Conservation (phyloP, 2,113 vertebrate genomes). For the Xenopus borealis region DNA sequence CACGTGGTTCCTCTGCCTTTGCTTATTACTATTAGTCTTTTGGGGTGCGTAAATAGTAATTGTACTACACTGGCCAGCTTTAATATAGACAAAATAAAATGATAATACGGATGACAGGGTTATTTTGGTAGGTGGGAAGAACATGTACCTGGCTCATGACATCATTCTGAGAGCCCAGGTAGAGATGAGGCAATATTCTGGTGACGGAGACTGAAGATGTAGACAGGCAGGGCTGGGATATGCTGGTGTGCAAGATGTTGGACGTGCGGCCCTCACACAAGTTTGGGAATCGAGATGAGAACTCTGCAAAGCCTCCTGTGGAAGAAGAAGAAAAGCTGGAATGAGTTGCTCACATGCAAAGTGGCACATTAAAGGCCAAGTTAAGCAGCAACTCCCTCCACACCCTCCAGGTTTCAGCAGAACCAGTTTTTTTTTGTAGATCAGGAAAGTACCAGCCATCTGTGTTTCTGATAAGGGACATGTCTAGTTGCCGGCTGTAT, state of each 20-base stretch:
- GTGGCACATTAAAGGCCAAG: not conserved
- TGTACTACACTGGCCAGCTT: no score
- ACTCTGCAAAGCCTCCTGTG: conserved; percentile 43
- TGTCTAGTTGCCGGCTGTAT: not conserved
- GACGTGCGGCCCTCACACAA: conserved; percentile 42
- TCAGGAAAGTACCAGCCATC: no score
- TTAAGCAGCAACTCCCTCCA: no score
- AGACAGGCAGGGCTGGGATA: conserved; percentile 46
- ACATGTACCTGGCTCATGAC: conserved; percentile 65
- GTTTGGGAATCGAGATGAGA: conserved; percentile 43
- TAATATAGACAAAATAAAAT: no score
- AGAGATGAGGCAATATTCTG: conserved; percentile 69
- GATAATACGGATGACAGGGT: no score
- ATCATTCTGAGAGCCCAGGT: conserved; percentile 74
- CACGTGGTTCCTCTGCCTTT: no score
- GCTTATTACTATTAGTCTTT: no score
- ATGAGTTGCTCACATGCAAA: not conserved
- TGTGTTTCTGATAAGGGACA: not conserved
- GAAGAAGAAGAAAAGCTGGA: not conserved
- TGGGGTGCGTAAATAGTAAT: no score
- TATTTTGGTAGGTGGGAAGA: no score
- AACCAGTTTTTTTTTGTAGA: no score
- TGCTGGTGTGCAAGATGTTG: conserved; percentile 28
- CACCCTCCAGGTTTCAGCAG: no score
- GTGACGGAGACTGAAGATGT: conserved; percentile 53